A percentile compares a stretch with the other conserved stretches of the same genome.
These are phyloP conservation scores for Poecile montanus DNA, from an alignment of 2,797 vertebrate species.

Conservation along the genomic window DNA sequence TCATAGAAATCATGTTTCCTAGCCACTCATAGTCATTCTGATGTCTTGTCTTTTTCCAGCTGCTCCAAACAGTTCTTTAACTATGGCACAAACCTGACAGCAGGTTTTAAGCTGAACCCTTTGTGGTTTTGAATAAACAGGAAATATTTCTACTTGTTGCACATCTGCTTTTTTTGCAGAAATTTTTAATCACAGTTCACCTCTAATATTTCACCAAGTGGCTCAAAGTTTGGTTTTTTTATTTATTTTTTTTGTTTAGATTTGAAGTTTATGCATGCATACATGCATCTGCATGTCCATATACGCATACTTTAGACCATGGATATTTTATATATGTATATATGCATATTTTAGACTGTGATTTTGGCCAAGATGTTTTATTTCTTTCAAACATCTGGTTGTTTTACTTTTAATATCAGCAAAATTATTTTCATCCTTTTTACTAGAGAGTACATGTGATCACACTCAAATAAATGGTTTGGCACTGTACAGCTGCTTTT, in stretches of 20 bases:
- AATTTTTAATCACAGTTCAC: background rate
- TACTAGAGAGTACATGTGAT: background rate
- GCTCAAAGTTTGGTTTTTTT: background rate
- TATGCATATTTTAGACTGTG: background rate
- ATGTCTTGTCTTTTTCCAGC: background rate
- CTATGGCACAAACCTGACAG: background rate
- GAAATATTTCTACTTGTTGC: background rate
- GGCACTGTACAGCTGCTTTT: background rate
- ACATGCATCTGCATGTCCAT: background rate
- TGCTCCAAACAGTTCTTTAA: background rate
- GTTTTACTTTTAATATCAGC: background rate
- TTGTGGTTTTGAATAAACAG: background rate
- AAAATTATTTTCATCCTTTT: background rate
- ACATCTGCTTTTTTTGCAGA: background rate
- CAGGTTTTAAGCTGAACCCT: background rate
- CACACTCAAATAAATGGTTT: background rate
- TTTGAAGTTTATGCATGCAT: background rate
- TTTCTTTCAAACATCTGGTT: background rate
- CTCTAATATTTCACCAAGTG: rapidly evolving
- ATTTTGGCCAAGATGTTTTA: background rate
- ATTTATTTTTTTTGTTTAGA: background rate
- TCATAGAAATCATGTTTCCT: background rate
- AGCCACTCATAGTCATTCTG: background rate
- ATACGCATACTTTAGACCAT: background rate
- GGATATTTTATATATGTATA: background rate